A percentile compares a stretch with the other conserved stretches of the same genome.
Conservation (phyloP, 2,888 invertebrate genomes). For the Xestia sexstrigata region DNA sequence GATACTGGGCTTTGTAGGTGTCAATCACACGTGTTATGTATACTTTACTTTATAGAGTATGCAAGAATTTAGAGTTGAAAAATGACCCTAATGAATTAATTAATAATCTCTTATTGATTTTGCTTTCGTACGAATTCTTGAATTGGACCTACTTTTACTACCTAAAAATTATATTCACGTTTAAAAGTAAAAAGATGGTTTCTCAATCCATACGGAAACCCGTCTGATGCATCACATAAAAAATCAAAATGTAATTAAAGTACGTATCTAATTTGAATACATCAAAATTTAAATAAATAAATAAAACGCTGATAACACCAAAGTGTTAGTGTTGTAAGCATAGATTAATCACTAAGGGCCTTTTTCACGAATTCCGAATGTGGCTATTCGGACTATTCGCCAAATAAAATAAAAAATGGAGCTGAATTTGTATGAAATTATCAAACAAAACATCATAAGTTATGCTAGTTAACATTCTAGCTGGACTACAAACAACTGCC, state of each 20-base stretch:
- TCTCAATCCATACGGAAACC: background rate
- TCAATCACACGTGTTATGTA: background rate
- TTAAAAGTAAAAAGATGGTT: background rate
- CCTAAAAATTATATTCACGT: background rate
- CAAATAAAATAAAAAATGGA: no score
- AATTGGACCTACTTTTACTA: background rate
- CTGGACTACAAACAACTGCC: slow-evolving; percentile 3
- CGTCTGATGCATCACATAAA: background rate
- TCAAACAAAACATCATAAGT: background rate
- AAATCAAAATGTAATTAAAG: background rate
- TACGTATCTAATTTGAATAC: background rate
- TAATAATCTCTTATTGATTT: background rate
- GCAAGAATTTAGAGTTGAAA: background rate
- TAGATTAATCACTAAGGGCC: background rate
- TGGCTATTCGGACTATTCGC: no score
- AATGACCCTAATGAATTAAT: background rate
- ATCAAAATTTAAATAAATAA: background rate
- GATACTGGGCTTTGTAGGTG: background rate
- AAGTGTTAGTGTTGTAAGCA: no score
- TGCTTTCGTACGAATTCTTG: background rate
- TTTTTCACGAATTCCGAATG: no score
- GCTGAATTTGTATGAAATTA: no score
- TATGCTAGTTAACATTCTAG: background rate
- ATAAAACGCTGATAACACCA: background rate
- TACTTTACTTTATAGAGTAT: background rate